Evolutionary conservation across 2,888 invertebrate genomes (phyloP), one percentile per base, ranked within the genome.

Genomic region (Heliothis peltigera): DNA sequence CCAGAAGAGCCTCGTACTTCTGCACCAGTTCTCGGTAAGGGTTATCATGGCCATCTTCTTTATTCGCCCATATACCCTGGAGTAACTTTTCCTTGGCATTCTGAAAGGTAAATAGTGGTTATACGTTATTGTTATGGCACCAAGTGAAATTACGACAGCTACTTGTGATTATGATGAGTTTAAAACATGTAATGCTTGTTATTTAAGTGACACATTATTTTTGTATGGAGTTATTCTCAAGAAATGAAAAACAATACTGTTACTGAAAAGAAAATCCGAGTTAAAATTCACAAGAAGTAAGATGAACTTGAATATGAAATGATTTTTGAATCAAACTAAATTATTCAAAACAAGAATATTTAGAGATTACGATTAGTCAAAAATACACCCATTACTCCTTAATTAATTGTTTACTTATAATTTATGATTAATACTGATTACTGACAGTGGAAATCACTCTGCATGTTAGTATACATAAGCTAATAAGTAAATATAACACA

Each of bases 1-100:
- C 97, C 32, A 98, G 92, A 57, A 98, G 93, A 28, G 98, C 98
- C 90, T 98, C 98, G 88, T 98, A 98, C 88, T 98, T 98, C 88
- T 98, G 97, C 56, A 98, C 97, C 79, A 98, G 94, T 62, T 97
- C 97, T 84, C 97, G 96, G 91, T 98, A 98, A 0, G 97, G 97
- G 89, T 97, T 97, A 71, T 95, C 95, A 79, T 94, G 93, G 70
- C 93, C 93, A 77, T 94, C 93, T 84, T 92, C 94, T 84, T 94
- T 95, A 81, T 95, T 95, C 52, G 95, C 95, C 95, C 95, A 95
- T 80, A 93, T 93, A 81, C 95, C 94, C 86, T 94, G 94, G 42
- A 94, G 93, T 81, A 94, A 84, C 80, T 95, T 95, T 84, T 94
- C 94, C 90, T 95, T 95, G 68, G 94, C 92, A 79, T 93, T 94